phyloP scores from a whole-genome alignment of 1,140 invertebrate genomes.

The Lepidostoma basale region DNA sequence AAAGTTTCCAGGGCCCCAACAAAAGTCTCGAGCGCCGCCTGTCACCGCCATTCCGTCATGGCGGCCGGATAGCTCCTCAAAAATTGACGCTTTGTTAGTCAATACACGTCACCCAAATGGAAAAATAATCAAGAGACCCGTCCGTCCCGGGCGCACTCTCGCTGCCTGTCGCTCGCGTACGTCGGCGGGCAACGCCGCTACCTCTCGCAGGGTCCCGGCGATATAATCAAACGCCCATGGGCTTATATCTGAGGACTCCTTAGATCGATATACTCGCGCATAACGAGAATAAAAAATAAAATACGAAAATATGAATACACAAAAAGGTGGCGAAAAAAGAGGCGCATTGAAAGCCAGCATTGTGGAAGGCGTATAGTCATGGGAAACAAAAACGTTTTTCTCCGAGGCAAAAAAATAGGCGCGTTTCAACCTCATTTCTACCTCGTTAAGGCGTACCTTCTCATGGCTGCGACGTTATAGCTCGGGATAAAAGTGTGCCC shows the following conservation, averaged over 20 bases:
- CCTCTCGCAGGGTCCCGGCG: neutral
- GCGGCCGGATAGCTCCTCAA: slow-evolving; percentile 11
- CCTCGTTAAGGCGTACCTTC: too few species aligned
- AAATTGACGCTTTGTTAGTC: slow-evolving; percentile 34
- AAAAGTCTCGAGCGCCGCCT: neutral
- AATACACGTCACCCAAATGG: slow-evolving; percentile 26
- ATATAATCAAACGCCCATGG: neutral
- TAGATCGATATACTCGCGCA: neutral
- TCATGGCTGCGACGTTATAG: too few species aligned
- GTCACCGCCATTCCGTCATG: slow-evolving; percentile 22
- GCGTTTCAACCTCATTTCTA: too few species aligned
- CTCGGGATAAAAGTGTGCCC: too few species aligned
- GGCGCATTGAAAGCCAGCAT: too few species aligned
- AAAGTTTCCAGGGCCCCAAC: slow-evolving; percentile 19
- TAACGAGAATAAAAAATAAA: neutral
- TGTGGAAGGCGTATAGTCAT: too few species aligned
- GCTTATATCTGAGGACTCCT: neutral
- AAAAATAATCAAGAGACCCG: slow-evolving; percentile 27
- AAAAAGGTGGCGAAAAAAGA: neutral
- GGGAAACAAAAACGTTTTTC: too few species aligned
- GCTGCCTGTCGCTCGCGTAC: neutral
- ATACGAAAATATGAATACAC: neutral
- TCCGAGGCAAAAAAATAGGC: too few species aligned
- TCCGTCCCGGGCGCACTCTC: neutral
- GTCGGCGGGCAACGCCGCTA: neutral